Percentiles rank a stretch among this genome's conserved stretches.
These are phyloP conservation scores for Cryptus armator DNA, from an alignment of 2,888 invertebrate genomes.

Conservation along the genomic window DNA sequence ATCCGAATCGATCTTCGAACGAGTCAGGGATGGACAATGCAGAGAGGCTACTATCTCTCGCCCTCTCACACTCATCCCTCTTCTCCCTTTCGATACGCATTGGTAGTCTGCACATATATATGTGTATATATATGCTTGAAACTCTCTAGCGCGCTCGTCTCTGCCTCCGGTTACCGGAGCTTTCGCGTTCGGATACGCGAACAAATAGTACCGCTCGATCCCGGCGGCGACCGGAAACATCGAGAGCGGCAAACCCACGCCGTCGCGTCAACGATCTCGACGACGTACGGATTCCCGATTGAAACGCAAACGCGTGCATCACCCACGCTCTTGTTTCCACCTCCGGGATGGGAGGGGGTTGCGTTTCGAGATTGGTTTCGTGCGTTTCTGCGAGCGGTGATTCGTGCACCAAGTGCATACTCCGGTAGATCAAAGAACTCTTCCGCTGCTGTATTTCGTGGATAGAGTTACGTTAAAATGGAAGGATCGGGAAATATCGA, in stretches of 20 bases:
- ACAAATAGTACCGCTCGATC: conserved; percentile 58
- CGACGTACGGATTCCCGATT: conserved; percentile 33
- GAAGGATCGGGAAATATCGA: not conserved
- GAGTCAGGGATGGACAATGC: conserved; percentile 57
- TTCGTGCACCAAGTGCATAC: conserved; percentile 1
- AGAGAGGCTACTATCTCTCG: conserved; percentile 11
- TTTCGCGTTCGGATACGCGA: conserved; percentile 57
- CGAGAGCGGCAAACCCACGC: conserved; percentile 38
- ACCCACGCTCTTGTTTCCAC: not conserved
- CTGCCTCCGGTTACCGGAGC: conserved; percentile 41
- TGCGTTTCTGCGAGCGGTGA: not conserved
- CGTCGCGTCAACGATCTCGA: conserved; percentile 35
- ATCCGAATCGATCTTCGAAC: conserved; percentile 62
- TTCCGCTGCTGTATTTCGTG: not conserved
- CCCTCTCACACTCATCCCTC: conserved; percentile 17
- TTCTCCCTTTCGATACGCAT: conserved; percentile 21
- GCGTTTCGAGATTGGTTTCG: conserved; percentile 50
- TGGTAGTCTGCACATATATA: not conserved
- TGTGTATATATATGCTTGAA: conserved; percentile 31
- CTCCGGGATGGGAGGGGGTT: not conserved
- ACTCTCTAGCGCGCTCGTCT: conserved; percentile 30
- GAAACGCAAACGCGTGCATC: conserved; percentile 38
- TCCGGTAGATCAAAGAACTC: not conserved
- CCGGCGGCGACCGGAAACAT: conserved; percentile 60
- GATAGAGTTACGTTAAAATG: not conserved